Evolutionary conservation across 2,888 invertebrate genomes (phyloP).

Genomic region (Lasioglossum zephyrum): DNA sequence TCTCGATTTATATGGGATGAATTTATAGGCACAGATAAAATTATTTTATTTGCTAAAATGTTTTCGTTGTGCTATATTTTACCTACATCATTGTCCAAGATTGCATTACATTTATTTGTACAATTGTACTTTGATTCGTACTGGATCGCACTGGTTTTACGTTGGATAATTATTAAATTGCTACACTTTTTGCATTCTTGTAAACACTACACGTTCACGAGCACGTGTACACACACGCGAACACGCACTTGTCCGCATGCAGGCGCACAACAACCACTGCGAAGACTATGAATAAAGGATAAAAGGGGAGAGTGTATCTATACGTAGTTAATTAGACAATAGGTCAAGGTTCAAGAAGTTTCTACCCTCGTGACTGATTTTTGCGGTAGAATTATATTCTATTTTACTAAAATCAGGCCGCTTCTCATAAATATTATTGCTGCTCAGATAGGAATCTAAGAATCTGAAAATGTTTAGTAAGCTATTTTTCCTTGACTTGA

Average conservation of each 20-base stretch:
- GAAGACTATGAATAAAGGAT: conserved; percentile 30
- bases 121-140: not conserved
- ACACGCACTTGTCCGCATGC: not conserved
- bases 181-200: not conserved
- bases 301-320: conserved; percentile 11
- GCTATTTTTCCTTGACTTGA: not conserved
- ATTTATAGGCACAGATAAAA: not conserved
- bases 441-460: not conserved
- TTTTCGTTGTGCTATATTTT: not conserved
- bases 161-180: not conserved
- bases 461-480: not conserved
- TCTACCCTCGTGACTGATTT: conserved; percentile 13
- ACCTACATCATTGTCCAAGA: not conserved
- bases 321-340: conserved; percentile 27
- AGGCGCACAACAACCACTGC: not conserved
- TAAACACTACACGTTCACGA: not conserved
- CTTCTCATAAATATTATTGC: not conserved
- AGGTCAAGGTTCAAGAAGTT: conserved; percentile 32
- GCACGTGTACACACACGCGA: not conserved
- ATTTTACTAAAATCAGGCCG: not conserved
- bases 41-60: not conserved
- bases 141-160: not conserved
- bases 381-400: not conserved
- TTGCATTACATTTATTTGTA: not conserved
- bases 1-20: not conserved